A percentile compares a stretch with the other conserved stretches of the same genome.
phyloP scores from a whole-genome alignment of 2,797 vertebrate genomes.

The Micrastur ruficollis region DNA sequence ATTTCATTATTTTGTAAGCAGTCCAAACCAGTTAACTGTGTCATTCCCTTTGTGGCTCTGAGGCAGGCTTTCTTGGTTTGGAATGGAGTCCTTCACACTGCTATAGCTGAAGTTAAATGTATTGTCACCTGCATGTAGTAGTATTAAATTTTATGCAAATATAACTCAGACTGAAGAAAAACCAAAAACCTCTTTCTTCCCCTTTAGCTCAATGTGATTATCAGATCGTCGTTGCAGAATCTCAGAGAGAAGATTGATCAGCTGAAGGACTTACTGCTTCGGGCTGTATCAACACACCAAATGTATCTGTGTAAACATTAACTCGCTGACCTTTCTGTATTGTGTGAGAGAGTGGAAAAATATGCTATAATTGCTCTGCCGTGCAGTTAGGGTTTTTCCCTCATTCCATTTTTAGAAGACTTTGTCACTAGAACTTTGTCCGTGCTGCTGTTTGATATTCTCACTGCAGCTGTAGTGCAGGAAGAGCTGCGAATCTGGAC shows the following conservation, averaged over 20 bases:
- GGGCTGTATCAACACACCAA: conserved; percentile 82
- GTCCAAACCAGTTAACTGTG: background rate
- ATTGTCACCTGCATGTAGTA: background rate
- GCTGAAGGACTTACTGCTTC: conserved; percentile 86
- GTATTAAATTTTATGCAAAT: rapidly evolving
- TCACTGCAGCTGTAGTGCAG: background rate
- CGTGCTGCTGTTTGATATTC: background rate
- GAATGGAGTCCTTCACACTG: background rate
- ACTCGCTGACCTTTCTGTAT: background rate
- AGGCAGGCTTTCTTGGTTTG: background rate
- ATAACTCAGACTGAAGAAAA: no score
- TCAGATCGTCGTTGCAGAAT: conserved; percentile 87
- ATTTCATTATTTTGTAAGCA: background rate
- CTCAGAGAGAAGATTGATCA: conserved; percentile 87
- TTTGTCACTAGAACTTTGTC: background rate
- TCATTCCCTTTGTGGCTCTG: background rate
- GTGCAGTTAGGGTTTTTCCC: background rate
- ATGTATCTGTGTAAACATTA: conserved; percentile 84
- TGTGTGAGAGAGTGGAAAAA: background rate
- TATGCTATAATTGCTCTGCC: background rate
- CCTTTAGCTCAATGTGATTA: conserved; percentile 86
- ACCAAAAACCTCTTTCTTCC: background rate
- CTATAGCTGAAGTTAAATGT: background rate
- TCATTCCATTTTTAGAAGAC: background rate
- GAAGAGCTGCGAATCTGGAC: background rate